Base-by-base conservation (phyloP, 2,797 vertebrate genomes). In the Malurus splendens region DNA sequence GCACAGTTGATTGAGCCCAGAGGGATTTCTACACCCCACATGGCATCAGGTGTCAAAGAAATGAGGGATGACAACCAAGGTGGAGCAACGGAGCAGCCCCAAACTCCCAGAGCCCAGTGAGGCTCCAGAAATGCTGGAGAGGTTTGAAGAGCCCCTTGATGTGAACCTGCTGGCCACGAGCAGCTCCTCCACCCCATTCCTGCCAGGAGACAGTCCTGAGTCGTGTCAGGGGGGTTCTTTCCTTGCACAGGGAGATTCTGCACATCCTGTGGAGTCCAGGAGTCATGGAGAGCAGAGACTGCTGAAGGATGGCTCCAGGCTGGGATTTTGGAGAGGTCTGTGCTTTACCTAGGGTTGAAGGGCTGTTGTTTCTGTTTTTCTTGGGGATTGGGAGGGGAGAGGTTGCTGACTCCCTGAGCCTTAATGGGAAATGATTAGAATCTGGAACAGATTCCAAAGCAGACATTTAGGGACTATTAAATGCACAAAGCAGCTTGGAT, bases 41-140 rank as follows among this genome's bases (percentile, higher is more conserved):
- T 70, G 87, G 66, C 56, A 44, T 72, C 85, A 70, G 80, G 87
- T 87, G 91, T 86, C 72, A 71, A 61, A 90, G 52, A 82, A 86
- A 78, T 66, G 82, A 82, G 57, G 81, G 41, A 59, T 44, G 76
- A 87, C 80, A 89, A 75, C 50, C 75, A 51, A 0, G 0, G 0
- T 32, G 60, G 56, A 73, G 36, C 27, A 73, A 41, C 1, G 7
- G 67, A 92, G 82, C 72, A 62, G 76, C 48, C 70, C 79, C 13
- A 54, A 81, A 71, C 70, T 89, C 77, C 82, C 76, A 42, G 82
- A 75, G 59, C 51, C 75, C 23, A 0, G 12, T 0, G 2, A 41
- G 44, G 39, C 79, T 71, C 61, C 73, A 75, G 82, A 59, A 87
- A 83, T 10, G 11, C 8, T 74, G 72, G 57, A 44, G 65, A 74